Percentiles rank a stretch among this genome's conserved stretches.
These are phyloP conservation scores for Paralinhomoeus sp. DNA, from an alignment of 2,888 invertebrate genomes.

Conservation along the genomic window DNA sequence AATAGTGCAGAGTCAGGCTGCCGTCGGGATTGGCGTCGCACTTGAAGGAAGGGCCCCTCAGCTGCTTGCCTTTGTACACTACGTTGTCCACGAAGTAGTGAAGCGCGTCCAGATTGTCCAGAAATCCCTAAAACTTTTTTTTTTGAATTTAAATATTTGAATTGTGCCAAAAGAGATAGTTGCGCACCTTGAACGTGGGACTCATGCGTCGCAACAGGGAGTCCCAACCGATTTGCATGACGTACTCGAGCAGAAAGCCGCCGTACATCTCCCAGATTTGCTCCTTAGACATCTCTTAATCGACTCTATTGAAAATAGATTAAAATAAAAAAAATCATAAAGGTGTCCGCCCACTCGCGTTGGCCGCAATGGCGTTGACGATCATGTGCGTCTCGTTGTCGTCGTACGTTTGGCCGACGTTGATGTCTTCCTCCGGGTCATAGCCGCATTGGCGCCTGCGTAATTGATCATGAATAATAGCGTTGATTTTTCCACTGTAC, in stretches of 20 bases:
- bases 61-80: constrained; percentile 5
- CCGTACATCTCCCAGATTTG: constrained; percentile 23
- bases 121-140: constrained; percentile 41
- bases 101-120: constrained; percentile 85
- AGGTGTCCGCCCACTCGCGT: constrained; percentile 10
- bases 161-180: too few species aligned
- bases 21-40: constrained; percentile 73
- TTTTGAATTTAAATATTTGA: too few species aligned
- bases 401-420: constrained; percentile 20
- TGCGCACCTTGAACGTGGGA: constrained; percentile 18
- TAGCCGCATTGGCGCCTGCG: too few species aligned
- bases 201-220: constrained; percentile 19
- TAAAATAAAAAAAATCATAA: neutral
- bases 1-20: constrained; percentile 69
- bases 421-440: constrained; percentile 11
- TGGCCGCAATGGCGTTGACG: constrained; percentile 16
- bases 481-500: too few species aligned
- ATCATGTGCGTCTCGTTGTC: constrained; percentile 20
- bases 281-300: constrained; percentile 16
- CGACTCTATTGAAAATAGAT: neutral
- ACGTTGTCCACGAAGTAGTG: constrained; percentile 33
- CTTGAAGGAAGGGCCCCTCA: constrained; percentile 54
- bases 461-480: too few species aligned
- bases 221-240: constrained; percentile 23
- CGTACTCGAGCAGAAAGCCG: constrained; percentile 19